phyloP scores from a whole-genome alignment of 1,140 invertebrate species.

The Odontomachus brunneus region DNA sequence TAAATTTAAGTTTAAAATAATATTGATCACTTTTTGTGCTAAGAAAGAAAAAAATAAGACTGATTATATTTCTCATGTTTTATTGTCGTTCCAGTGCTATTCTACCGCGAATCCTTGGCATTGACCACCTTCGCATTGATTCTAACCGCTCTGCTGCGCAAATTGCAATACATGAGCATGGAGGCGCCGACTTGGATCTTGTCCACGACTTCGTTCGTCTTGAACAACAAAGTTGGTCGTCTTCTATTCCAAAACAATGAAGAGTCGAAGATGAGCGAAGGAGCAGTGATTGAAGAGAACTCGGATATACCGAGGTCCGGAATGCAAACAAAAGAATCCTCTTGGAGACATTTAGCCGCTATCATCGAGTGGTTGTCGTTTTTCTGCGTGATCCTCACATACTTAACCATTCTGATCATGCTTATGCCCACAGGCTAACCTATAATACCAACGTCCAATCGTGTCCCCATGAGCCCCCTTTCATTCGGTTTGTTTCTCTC shows the following conservation, averaged over 20 bases:
- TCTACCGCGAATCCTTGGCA: constrained; percentile 83
- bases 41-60: too few relatives aligned
- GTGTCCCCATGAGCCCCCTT: background rate
- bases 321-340: constrained; percentile 14
- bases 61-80: background rate
- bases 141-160: constrained; percentile 81
- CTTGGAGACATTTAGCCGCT: constrained; percentile 76
- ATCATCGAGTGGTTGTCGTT: constrained; percentile 79
- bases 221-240: constrained; percentile 72
- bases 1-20: too few relatives aligned
- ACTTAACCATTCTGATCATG: constrained; percentile 73
- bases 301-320: constrained; percentile 38
- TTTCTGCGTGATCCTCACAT: constrained; percentile 67
- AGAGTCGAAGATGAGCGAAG: constrained; percentile 47
- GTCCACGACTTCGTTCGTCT: constrained; percentile 65
- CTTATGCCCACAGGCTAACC: constrained; percentile 62
- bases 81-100: constrained; percentile 79
- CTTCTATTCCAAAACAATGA: constrained; percentile 70
- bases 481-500: too few relatives aligned
- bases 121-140: constrained; percentile 84
- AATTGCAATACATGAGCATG: constrained; percentile 72
- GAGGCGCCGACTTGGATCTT: constrained; percentile 76
- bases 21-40: too few relatives aligned
- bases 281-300: constrained; percentile 65
- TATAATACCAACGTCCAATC: background rate